Base-by-base conservation (phyloP, 2,888 invertebrate species). In the Ypsolopha scabrella region DNA sequence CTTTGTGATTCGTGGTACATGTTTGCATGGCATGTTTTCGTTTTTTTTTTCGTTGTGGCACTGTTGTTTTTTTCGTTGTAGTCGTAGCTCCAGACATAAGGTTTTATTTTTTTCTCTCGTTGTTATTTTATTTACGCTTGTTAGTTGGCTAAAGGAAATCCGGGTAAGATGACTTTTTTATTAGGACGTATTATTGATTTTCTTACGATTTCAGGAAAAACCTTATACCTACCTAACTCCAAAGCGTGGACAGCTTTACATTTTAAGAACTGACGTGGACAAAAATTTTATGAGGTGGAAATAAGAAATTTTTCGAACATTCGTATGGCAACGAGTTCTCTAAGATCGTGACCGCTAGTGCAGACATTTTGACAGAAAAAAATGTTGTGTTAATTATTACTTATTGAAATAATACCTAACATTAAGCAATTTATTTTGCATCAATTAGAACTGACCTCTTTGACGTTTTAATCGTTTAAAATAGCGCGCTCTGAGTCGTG, bases 11-110 rank as follows among this genome's bases (percentile, higher is more conserved):
- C 34, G 7, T 46, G n/a, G 54, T 60, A 58, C 55, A 51, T 55
- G 58, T 70, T 76, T 81, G 83, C 83, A 83, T 85, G 80, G 82
- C 81, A 83, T 83, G 82, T 68, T 64, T 65, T 65, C 69, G n/a
- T 59, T 58, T 67, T 69, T 70, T 65, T 62, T 72, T 47, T 71
- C 72, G 52, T 61, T 57, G 51, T 57, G 64, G 66, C 65, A 61
- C 69, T 66, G 54, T 62, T 62, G 62, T 68, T 67, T 63, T 54
- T 60, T 59, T 54, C 48, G 52, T 66, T 68, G 67, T 68, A 61
- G 68, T 70, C 72, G 67, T 68, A 67, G 70, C 59, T 39, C 10
- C 39, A 39, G 11, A 24, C 24, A 3, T 24, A 24, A 24, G 24
- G 24, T 24, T 24, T 24, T 24, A 24, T 24, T 24, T 24, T 24